A percentile compares a stretch with the other conserved stretches of the same genome.
These are phyloP conservation scores for Zaprionus ghesquierei DNA, from an alignment of 1,140 invertebrate species.

Conservation along the genomic window DNA sequence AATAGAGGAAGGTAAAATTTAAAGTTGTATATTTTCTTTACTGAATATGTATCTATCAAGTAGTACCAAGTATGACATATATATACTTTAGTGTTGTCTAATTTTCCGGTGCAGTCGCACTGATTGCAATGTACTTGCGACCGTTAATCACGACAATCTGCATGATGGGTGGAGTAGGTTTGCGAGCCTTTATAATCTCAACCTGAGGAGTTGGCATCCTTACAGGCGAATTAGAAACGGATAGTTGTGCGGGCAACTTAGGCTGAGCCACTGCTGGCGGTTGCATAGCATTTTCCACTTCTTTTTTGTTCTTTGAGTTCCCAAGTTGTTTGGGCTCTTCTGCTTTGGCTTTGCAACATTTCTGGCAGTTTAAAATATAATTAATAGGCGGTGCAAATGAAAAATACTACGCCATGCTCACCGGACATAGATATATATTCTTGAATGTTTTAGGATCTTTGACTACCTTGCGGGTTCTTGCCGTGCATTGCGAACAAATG, in stretches of 20 bases:
- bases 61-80: not conserved
- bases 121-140: slow-evolving; percentile 54
- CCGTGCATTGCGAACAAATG: slow-evolving; percentile 30
- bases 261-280: not conserved
- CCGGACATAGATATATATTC: slow-evolving; percentile 49
- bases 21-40: too few species aligned
- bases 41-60: not conserved
- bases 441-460: slow-evolving; percentile 18
- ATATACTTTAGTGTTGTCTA: not conserved
- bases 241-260: not conserved
- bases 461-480: slow-evolving; percentile 35
- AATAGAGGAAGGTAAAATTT: too few species aligned
- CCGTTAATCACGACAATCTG: slow-evolving; percentile 39
- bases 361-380: not conserved
- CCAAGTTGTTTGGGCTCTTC: not conserved
- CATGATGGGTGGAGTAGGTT: slow-evolving; percentile 36
- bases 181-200: too few species aligned
- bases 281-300: not conserved
- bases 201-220: not conserved
- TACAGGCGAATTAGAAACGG: not conserved
- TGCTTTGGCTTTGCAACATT: slow-evolving; percentile 10
- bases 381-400: not conserved
- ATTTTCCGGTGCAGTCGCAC: slow-evolving; percentile 35
- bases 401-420: not conserved
- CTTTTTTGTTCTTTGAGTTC: not conserved